Conservation (phyloP, 2,888 invertebrate genomes). For the Drosophila lacicola region DNA sequence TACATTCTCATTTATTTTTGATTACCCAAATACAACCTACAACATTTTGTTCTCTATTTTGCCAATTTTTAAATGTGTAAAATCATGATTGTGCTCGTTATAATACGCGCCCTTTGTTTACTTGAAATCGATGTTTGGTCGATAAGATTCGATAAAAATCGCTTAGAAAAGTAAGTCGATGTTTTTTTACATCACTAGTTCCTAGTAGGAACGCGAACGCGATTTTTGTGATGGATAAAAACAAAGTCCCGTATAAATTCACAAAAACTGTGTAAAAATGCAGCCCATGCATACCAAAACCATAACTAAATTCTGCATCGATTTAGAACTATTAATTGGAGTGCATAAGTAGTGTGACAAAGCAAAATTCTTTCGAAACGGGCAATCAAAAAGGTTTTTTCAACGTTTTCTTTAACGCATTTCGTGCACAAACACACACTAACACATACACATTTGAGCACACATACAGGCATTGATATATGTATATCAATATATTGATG, state of each 20-base stretch:
- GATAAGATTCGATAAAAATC: slow-evolving; percentile 37
- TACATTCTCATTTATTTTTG: too few species aligned
- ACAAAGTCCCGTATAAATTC: slow-evolving; percentile 72
- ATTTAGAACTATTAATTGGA: slow-evolving; percentile 54
- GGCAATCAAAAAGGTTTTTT: slow-evolving; percentile 66
- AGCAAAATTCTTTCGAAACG: slow-evolving; percentile 55
- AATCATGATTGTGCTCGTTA: neutral
- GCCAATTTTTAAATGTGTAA: neutral
- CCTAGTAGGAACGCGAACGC: slow-evolving; percentile 55
- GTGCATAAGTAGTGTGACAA: slow-evolving; percentile 54
- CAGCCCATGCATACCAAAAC: slow-evolving; percentile 49
- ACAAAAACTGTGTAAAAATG: slow-evolving; percentile 65
- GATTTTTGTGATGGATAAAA: slow-evolving; percentile 75
- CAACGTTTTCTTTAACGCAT: slow-evolving; percentile 77
- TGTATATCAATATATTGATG: slow-evolving; percentile 79
- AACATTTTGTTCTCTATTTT: too few species aligned
- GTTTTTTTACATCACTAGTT: slow-evolving; percentile 50
- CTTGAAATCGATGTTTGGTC: slow-evolving; percentile 8
- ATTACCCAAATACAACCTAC: too few species aligned
- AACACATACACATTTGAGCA: slow-evolving; percentile 44
- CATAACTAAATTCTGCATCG: slow-evolving; percentile 59
- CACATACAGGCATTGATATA: slow-evolving; percentile 72
- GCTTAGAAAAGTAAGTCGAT: slow-evolving; percentile 19
- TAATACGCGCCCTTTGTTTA: neutral
- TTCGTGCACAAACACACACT: slow-evolving; percentile 63